phyloP scores from a whole-genome alignment of 2,797 vertebrate species.

The Morelia viridis region DNA sequence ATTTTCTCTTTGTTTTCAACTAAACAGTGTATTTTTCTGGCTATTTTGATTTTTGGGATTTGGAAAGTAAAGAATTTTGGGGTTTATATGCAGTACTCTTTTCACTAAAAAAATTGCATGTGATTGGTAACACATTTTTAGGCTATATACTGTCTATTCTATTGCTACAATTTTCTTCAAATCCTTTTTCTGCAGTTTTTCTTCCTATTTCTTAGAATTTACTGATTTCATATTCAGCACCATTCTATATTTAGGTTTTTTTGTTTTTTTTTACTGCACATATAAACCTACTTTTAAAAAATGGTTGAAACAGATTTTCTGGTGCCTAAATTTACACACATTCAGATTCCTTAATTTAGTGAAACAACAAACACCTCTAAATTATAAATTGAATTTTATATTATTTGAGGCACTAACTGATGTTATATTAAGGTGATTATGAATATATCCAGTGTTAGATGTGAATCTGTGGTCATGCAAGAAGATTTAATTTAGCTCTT shows the following conservation, averaged over 20 bases:
- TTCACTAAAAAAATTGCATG: neutral
- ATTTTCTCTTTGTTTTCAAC: neutral
- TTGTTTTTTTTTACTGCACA: neutral
- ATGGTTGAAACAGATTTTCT: neutral
- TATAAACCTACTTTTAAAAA: neutral
- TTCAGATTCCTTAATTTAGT: neutral
- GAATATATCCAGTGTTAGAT: neutral
- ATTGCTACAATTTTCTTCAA: neutral
- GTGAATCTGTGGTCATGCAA: neutral
- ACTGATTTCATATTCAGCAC: neutral
- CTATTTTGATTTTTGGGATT: neutral
- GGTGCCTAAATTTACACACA: neutral
- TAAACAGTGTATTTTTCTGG: neutral
- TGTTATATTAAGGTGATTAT: neutral
- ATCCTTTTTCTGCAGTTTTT: neutral
- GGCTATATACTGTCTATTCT: neutral
- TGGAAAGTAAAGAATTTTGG: neutral
- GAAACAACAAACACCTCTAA: neutral
- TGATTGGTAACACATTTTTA: neutral
- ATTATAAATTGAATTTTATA: neutral
- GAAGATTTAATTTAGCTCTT: neutral
- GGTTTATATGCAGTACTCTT: neutral
- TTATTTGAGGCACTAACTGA: neutral
- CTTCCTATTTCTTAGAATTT: neutral
- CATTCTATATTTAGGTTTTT: neutral